Conservation (phyloP, 1,140 invertebrate genomes). For the Pectinophora gossypiella region DNA sequence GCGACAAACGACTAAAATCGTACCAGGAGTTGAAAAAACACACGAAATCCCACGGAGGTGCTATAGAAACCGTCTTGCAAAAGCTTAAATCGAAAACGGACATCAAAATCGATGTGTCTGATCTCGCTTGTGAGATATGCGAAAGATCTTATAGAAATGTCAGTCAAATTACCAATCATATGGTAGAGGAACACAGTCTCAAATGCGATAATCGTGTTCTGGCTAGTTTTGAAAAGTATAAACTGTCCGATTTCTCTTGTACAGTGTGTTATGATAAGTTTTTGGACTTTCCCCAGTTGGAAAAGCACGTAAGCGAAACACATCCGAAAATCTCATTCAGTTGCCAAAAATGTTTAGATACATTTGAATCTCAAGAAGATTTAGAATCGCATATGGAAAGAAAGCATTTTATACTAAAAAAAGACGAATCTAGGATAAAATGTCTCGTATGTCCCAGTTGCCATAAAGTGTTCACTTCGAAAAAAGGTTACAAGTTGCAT, state of each 20-base stretch:
- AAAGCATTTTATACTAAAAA: background rate
- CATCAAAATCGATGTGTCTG: constrained; percentile 15
- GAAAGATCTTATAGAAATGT: constrained; percentile 2
- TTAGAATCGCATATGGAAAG: background rate
- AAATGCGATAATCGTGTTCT: constrained; percentile 10
- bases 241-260: constrained; percentile 8
- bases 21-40: constrained; percentile 12
- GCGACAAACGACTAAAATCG: background rate
- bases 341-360: constrained; percentile 10
- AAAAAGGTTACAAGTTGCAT: background rate
- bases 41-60: constrained; percentile 6
- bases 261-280: constrained; percentile 5
- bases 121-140: constrained; percentile 13
- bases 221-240: constrained; percentile 4
- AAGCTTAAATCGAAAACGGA: constrained; percentile 1
- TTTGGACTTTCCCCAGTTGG: constrained; percentile 5
- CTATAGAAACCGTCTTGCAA: constrained; percentile 5
- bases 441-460: background rate
- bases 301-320: constrained; percentile 6
- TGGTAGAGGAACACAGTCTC: constrained; percentile 4
- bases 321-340: constrained; percentile 5
- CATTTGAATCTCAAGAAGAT: background rate
- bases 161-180: constrained; percentile 11
- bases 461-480: background rate
- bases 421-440: background rate